phyloP scores from a whole-genome alignment of 2,888 invertebrate genomes.

The Volucella inanis region DNA sequence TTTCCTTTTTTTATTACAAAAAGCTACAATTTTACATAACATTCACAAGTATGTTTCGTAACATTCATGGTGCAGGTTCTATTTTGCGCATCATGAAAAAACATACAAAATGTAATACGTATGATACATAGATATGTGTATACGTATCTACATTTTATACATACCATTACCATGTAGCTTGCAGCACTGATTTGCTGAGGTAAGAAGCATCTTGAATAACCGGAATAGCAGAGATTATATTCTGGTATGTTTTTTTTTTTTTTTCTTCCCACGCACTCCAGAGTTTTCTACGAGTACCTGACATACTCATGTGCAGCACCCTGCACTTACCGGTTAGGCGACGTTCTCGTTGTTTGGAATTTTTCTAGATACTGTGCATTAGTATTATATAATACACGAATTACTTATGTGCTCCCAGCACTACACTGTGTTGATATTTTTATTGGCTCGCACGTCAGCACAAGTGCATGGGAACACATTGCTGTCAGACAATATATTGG shows the following conservation, averaged over 20 bases:
- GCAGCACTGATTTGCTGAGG: neutral
- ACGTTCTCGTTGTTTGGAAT: neutral
- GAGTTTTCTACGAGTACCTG: neutral
- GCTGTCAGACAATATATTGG: constrained; percentile 15
- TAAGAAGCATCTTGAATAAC: neutral
- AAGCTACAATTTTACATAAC: too few species aligned
- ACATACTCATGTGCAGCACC: neutral
- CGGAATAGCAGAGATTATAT: neutral
- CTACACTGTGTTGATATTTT: constrained; percentile 27
- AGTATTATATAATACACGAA: neutral
- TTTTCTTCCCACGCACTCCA: neutral
- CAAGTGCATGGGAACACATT: constrained; percentile 30
- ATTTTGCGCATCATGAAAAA: too few species aligned
- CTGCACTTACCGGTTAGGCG: neutral
- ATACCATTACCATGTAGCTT: neutral
- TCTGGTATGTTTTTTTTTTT: neutral
- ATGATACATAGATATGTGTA: too few species aligned
- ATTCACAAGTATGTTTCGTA: too few species aligned
- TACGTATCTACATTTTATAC: neutral
- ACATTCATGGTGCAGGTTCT: too few species aligned
- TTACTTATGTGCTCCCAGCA: neutral
- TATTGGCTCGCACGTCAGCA: constrained; percentile 35
- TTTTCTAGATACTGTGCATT: constrained; percentile 1
- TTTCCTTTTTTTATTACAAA: too few species aligned
- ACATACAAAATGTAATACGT: too few species aligned